phyloP scores from a whole-genome alignment of 2,797 vertebrate species.

The Onychomys torridus region DNA sequence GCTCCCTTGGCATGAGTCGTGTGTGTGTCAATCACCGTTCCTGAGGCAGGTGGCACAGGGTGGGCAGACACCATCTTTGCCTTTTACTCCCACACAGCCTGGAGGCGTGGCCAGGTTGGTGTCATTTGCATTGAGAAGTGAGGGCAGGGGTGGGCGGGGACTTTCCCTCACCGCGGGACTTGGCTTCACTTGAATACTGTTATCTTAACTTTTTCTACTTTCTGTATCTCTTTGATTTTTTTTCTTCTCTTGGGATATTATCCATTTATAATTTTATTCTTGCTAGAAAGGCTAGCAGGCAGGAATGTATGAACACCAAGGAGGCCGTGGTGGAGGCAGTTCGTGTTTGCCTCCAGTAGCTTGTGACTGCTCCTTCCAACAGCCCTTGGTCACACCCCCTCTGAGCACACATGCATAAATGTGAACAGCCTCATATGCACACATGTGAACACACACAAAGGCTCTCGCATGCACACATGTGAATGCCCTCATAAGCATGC shows the following conservation, averaged over 20 bases:
- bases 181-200: not conserved
- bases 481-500: not conserved
- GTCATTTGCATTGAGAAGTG: rapidly evolving
- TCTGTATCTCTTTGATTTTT: conserved; percentile 36
- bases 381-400: not conserved
- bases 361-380: not conserved
- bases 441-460: not conserved
- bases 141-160: not conserved
- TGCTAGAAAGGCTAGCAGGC: not conserved
- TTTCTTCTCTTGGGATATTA: conserved; percentile 12
- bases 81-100: rapidly evolving
- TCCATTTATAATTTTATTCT: conserved; percentile 47
- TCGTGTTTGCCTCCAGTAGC: not conserved
- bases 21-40: too few relatives aligned
- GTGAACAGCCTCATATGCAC: not conserved
- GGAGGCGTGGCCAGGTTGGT: not conserved
- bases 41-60: too few relatives aligned
- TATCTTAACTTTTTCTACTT: conserved; percentile 64
- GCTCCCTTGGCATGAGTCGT: rapidly evolving
- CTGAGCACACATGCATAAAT: not conserved
- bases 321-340: not conserved
- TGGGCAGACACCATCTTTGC: rapidly evolving
- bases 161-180: not conserved
- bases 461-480: not conserved
- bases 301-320: not conserved